Base-by-base conservation (phyloP, 2,113 vertebrate genomes). In the Syngnathus floridae region DNA sequence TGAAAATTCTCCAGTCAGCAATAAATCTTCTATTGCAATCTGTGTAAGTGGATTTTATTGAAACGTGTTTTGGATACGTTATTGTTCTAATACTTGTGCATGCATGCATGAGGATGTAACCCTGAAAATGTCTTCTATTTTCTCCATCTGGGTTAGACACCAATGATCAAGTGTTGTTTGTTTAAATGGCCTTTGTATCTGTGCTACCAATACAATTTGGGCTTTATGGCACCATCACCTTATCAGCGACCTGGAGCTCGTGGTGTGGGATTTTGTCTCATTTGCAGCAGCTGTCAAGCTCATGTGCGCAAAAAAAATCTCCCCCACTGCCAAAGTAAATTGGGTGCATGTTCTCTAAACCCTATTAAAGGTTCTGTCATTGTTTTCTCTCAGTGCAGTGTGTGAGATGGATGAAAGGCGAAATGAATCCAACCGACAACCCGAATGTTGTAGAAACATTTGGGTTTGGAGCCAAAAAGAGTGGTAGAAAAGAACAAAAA, bases 271-370 rank as follows among this genome's bases (percentile, higher is more conserved):
- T 84, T 78, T 79, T 82, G 77, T 81, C 75, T 89, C 82, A 84
- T 88, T 88, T 85, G 82, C 79, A 78, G 82, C 62, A 72, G 75
- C 82, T 86, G 87, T 86, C 79, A 79, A 67, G 74, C 62, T 0
- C 51, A 36, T 35, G 57, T 54, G 61, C 65, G 67, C 55, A 40
- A 19, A 60, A 64, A 31, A 56, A 66, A 66, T 71, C 69, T 51
- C 71, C 77, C 82, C 70, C 22, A 71, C 72, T 71, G 77, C 83
- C 81, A 78, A 71, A 80, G 80, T 80, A 84, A 89, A 89, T 87
- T 83, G 83, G 84, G 75, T 89, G 81, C 82, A 86, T 85, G 84
- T 88, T 86, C 74, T 67, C 82, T 82, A 81, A 87, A 83, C 75
- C 77, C 87, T 86, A 86, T 85, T 84, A 85, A 87, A 82, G 80